Percentiles rank a stretch among this genome's conserved stretches.
Evolutionary conservation across 2,113 vertebrate species (phyloP).

Genomic region (Lycaon pictus): DNA sequence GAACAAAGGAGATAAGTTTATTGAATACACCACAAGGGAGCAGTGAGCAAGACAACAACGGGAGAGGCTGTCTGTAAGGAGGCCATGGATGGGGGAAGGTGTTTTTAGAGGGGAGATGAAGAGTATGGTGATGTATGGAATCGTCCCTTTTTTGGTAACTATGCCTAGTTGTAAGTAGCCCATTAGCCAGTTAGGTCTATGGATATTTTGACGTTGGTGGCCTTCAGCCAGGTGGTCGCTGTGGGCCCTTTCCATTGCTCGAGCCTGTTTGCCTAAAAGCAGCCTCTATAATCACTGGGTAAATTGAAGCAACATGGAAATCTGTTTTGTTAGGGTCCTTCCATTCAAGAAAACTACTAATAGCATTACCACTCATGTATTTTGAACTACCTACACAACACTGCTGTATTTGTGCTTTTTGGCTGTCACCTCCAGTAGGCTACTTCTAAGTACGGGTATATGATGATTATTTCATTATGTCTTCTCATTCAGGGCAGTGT

Average conservation of each 20-base stretch:
- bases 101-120: neutral
- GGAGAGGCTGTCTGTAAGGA: neutral
- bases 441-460: neutral
- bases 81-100: neutral
- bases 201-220: neutral
- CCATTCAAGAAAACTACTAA: neutral
- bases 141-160: neutral
- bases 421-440: neutral
- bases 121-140: neutral
- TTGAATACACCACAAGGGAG: neutral
- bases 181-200: neutral
- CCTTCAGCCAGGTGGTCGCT: neutral
- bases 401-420: neutral
- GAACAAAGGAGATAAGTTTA: neutral
- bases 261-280: neutral
- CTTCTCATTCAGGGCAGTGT: neutral
- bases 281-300: neutral
- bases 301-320: neutral
- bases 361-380: rapidly evolving
- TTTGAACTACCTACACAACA: neutral
- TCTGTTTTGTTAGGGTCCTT: neutral
- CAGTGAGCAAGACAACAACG: neutral
- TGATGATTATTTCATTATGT: neutral
- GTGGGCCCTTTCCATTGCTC: neutral
- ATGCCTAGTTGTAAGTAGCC: neutral